These are phyloP conservation scores for Cephus rjabovi DNA, from an alignment of 2,888 invertebrate species.

Conservation along the genomic window DNA sequence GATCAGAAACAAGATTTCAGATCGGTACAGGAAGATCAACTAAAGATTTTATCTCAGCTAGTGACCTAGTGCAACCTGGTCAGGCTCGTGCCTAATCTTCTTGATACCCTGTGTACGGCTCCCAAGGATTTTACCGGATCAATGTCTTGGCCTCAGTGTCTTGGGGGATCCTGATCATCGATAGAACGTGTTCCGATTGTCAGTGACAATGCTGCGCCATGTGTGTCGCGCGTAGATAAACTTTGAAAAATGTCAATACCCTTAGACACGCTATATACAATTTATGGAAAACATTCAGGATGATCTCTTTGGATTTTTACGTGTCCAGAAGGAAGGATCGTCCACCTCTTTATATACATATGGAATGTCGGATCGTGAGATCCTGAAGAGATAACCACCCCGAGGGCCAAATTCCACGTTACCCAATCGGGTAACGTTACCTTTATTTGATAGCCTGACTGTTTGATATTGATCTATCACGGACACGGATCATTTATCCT, in stretches of 20 bases:
- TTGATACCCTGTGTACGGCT: slow-evolving; percentile 38
- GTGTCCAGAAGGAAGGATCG: background rate
- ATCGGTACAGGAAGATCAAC: background rate
- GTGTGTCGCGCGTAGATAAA: background rate
- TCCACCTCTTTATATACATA: slow-evolving; percentile 1
- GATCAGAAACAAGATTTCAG: background rate
- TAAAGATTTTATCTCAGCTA: background rate
- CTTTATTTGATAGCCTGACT: slow-evolving; percentile 46
- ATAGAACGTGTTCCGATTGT: background rate
- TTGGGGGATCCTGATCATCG: background rate
- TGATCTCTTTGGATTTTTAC: background rate
- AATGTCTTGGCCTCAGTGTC: slow-evolving; percentile 18
- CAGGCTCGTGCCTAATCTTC: slow-evolving; percentile 41
- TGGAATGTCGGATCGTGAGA: slow-evolving; percentile 37
- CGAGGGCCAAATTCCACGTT: slow-evolving; percentile 52
- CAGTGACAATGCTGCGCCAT: background rate
- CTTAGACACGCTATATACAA: background rate
- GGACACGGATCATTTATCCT: slow-evolving; percentile 41
- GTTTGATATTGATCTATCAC: slow-evolving; percentile 49
- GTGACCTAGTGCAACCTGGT: background rate
- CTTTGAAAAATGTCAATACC: background rate
- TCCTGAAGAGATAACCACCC: slow-evolving; percentile 54
- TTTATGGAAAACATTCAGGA: background rate
- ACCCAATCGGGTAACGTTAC: slow-evolving; percentile 38
- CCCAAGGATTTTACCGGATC: slow-evolving; percentile 39